A percentile compares a stretch with the other conserved stretches of the same genome.
These are phyloP conservation scores for Glomeris marginata DNA, from an alignment of 2,888 invertebrate genomes.

Conservation along the genomic window DNA sequence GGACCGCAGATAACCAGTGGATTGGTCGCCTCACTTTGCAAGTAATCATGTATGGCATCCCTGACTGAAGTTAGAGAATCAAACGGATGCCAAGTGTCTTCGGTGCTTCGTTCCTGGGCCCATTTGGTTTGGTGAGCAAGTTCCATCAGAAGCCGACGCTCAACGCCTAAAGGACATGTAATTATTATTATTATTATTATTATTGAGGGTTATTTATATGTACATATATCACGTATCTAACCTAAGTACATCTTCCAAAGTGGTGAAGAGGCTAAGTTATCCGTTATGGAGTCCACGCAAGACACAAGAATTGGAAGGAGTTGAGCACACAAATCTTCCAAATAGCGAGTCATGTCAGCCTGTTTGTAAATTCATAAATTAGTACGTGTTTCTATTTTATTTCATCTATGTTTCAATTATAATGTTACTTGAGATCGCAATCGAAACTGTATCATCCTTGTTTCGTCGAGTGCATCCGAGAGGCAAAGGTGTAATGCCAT, in stretches of 20 bases:
- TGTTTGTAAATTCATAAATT: too few relatives aligned
- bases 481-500: too few relatives aligned
- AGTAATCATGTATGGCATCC: slow-evolving; percentile 15
- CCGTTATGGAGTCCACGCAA: neutral
- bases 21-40: slow-evolving; percentile 27
- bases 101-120: slow-evolving; percentile 39
- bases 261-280: neutral
- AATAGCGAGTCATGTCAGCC: too few relatives aligned
- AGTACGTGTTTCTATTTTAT: too few relatives aligned
- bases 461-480: too few relatives aligned
- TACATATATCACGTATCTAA: neutral
- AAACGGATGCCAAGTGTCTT: too few relatives aligned
- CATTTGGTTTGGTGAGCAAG: slow-evolving; percentile 54
- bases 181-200: neutral
- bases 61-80: neutral
- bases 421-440: too few relatives aligned
- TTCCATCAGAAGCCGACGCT: slow-evolving; percentile 44
- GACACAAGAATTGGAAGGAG: too few relatives aligned
- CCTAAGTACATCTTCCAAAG: neutral
- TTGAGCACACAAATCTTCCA: too few relatives aligned
- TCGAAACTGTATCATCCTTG: too few relatives aligned
- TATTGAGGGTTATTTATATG: neutral
- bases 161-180: slow-evolving; percentile 35
- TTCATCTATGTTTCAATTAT: too few relatives aligned
- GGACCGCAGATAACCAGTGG: slow-evolving; percentile 61